Evolutionary conservation across 2,113 vertebrate species (phyloP), one percentile per base, ranked within the genome.

Genomic region (Ptilonorhynchus violaceus): DNA sequence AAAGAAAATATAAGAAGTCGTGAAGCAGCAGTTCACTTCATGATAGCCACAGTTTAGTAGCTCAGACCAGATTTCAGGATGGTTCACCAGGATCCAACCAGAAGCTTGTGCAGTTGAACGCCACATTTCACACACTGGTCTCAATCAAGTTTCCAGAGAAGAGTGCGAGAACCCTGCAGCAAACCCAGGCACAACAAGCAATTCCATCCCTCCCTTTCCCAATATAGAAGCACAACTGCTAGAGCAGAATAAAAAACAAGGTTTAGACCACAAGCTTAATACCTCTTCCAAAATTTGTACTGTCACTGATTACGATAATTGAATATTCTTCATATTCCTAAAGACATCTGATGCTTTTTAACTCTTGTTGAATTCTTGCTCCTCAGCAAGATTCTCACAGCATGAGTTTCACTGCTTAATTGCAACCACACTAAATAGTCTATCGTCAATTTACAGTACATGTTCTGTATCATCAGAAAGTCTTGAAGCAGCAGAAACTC

Each of bases 281-380:
- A 89, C 28, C 86, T 83, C 79, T 89, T 93, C 85, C 90, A 91
- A 93, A 91, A 72, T 52, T 75, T 92, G 56, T 92, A 75, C 73
- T 81, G 73, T 72, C 69, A 21, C 72, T 74, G 83, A 91, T 95
- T 87, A 94, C 1, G 2, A 88, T 86, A 96, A 95, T 5, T 95
- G 72, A 93, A 95, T 92, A 94, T 93, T 85, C 66, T 92, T 92
- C 56, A 46, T 89, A 84, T 75, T 91, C 76, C 44, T 91, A 53
- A 68, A 96, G 91, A 96, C 91, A 95, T 96, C 66, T 89, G 89
- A 95, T 89, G 56, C 69, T 87, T 96, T 96, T 89, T 94, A 81
- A 96, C 94, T 95, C 93, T 60, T 89, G 89, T 37, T 82, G 91
- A 87, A 91, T 94, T 92, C 86, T 96, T 85, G 80, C 73, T 94